Conservation (phyloP, 64 coral and sea anemone species). For the Platygyra sinensis region DNA sequence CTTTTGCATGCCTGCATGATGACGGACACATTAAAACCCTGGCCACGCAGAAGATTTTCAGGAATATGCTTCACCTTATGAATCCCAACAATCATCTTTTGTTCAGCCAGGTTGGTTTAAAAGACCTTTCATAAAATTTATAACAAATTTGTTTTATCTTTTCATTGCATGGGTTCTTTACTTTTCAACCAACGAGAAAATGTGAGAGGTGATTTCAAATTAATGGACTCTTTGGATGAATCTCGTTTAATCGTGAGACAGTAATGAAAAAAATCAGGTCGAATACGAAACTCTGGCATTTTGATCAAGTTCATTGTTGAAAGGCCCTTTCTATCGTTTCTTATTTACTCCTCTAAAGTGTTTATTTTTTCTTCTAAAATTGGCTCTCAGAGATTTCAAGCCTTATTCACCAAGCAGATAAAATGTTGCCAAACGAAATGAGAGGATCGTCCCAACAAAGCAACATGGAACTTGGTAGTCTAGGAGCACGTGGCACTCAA, state of each 20-base stretch:
- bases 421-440: conserved; percentile 61
- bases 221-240: too few relatives aligned
- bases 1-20: conserved; percentile 51
- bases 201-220: too few relatives aligned
- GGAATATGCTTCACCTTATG: neutral
- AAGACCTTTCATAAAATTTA: too few relatives aligned
- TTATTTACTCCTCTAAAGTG: too few relatives aligned
- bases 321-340: too few relatives aligned
- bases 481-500: neutral
- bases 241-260: too few relatives aligned
- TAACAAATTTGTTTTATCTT: neutral
- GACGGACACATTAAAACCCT: neutral
- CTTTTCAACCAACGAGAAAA: too few relatives aligned
- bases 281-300: too few relatives aligned
- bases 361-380: neutral
- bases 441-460: conserved; percentile 25
- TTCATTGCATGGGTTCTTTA: neutral
- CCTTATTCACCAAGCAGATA: conserved; percentile 72
- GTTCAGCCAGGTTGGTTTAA: conserved; percentile 14
- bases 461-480: conserved; percentile 3
- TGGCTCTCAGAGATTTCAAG: conserved; percentile 59
- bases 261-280: too few relatives aligned
- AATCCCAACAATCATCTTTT: conserved; percentile 22
- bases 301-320: too few relatives aligned
- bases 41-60: conserved; percentile 19